Evolutionary conservation across 2,113 vertebrate genomes (phyloP).

Genomic region (Gracilinanus agilis): DNA sequence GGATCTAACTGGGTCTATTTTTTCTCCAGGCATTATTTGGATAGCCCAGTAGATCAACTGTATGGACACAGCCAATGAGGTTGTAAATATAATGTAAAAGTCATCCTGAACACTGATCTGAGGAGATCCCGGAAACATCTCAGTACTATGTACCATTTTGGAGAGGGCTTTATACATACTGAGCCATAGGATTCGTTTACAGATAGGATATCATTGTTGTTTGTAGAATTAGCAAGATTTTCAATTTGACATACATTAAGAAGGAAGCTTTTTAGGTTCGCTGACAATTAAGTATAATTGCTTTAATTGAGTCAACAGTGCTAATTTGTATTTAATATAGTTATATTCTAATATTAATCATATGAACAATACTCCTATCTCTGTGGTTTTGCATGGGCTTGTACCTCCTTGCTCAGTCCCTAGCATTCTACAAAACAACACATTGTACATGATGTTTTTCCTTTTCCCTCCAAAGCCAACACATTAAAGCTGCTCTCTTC

Average conservation of each 20-base stretch:
- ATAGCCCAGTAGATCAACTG: constrained; percentile 84
- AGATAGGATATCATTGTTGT: constrained; percentile 88
- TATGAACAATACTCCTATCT: background rate
- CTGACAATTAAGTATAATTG: too few relatives aligned
- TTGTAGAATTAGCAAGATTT: constrained; percentile 88
- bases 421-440: background rate
- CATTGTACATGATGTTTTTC: background rate
- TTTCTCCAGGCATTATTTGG: constrained; percentile 80
- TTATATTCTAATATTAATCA: background rate
- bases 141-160: constrained; percentile 83
- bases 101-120: constrained; percentile 86
- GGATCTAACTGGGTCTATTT: constrained; percentile 83
- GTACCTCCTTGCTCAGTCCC: background rate
- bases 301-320: background rate
- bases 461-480: background rate
- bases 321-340: background rate
- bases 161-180: constrained; percentile 84
- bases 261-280: constrained; percentile 89
- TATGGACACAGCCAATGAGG: constrained; percentile 87
- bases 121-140: constrained; percentile 85
- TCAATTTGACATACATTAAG: constrained; percentile 87
- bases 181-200: constrained; percentile 85
- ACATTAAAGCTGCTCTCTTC: background rate
- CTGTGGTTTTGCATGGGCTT: background rate
- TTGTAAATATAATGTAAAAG: constrained; percentile 87